A percentile compares a stretch with the other conserved stretches of the same genome.
Evolutionary conservation across 2,888 invertebrate species (phyloP).

Genomic region (Sphecodes monilicornis): DNA sequence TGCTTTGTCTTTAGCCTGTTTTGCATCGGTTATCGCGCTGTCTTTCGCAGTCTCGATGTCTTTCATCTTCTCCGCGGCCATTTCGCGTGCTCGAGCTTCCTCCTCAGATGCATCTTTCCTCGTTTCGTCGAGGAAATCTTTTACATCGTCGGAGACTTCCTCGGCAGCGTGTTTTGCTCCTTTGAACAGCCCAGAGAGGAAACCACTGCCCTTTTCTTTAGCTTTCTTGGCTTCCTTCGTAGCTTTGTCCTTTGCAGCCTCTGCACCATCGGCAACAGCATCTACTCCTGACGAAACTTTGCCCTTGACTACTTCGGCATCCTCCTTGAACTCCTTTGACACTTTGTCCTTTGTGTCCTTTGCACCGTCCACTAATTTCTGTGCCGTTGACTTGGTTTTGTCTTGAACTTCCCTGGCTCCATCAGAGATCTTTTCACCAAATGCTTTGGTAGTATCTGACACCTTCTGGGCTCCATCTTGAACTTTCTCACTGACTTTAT

Average conservation of each 20-base stretch:
- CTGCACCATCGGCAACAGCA: slow-evolving; percentile 41
- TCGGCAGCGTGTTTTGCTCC: slow-evolving; percentile 72
- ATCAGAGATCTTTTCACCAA: slow-evolving; percentile 84
- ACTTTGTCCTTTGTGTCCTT: slow-evolving; percentile 63
- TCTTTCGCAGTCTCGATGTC: slow-evolving; percentile 23
- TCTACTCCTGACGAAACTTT: slow-evolving; percentile 48
- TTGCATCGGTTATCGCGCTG: slow-evolving; percentile 54
- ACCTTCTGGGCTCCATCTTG: slow-evolving; percentile 32
- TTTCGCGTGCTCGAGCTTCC: slow-evolving; percentile 64
- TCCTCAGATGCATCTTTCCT: slow-evolving; percentile 70
- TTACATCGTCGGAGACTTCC: slow-evolving; percentile 67
- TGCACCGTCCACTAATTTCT: slow-evolving; percentile 76
- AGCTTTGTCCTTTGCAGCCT: slow-evolving; percentile 54
- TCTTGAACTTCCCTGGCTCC: slow-evolving; percentile 67
- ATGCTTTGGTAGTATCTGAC: slow-evolving; percentile 63
- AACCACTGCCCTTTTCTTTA: slow-evolving; percentile 77
- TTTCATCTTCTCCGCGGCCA: slow-evolving; percentile 54
- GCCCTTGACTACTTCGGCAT: slow-evolving; percentile 50
- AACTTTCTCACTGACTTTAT: slow-evolving; percentile 50
- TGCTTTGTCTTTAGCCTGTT: slow-evolving; percentile 60
- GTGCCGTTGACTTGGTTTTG: slow-evolving; percentile 45
- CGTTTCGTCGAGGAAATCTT: slow-evolving; percentile 75
- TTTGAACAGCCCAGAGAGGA: slow-evolving; percentile 71
- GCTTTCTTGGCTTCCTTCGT: slow-evolving; percentile 60
- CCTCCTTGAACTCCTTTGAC: slow-evolving; percentile 80